phyloP scores from a whole-genome alignment of 2,113 vertebrate species.

The Paracanthobrama guichenoti region DNA sequence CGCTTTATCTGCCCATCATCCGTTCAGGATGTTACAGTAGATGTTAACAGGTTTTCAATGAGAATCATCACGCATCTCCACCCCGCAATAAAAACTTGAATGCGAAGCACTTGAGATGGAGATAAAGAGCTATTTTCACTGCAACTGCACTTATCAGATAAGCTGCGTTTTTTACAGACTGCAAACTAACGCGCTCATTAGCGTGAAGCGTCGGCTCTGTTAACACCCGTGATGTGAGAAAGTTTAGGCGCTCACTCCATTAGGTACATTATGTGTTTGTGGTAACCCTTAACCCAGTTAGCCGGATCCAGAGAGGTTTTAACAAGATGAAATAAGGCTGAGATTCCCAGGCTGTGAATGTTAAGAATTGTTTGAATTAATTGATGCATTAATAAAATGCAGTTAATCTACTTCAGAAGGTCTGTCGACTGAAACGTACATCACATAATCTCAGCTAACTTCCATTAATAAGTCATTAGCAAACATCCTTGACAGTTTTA shows the following conservation, averaged over 20 bases:
- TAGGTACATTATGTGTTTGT: not conserved
- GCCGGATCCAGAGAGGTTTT: not conserved
- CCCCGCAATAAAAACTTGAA: constrained; percentile 18
- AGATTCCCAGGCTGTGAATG: not conserved
- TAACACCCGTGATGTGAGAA: constrained; percentile 7
- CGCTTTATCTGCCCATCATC: constrained; percentile 56
- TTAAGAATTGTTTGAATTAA: constrained; percentile 30
- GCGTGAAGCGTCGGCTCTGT: not conserved
- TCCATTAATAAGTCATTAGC: constrained; percentile 17
- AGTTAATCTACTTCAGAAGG: not conserved
- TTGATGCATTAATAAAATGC: constrained; percentile 36
- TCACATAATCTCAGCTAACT: not conserved
- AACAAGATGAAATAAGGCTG: constrained; percentile 5
- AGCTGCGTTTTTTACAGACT: constrained; percentile 27
- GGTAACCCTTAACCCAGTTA: not conserved
- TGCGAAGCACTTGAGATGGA: not conserved
- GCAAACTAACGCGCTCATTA: constrained; percentile 31
- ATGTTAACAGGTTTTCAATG: constrained; percentile 43
- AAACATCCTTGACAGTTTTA: not conserved
- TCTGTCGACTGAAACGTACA: not conserved
- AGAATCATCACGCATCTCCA: constrained; percentile 32
- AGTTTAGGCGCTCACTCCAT: not conserved
- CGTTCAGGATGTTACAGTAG: constrained; percentile 37
- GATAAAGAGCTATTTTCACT: constrained; percentile 18
- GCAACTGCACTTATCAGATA: constrained; percentile 11